Evolutionary conservation across 2,888 invertebrate species (phyloP).

Genomic region (Hymenopus coronatus): DNA sequence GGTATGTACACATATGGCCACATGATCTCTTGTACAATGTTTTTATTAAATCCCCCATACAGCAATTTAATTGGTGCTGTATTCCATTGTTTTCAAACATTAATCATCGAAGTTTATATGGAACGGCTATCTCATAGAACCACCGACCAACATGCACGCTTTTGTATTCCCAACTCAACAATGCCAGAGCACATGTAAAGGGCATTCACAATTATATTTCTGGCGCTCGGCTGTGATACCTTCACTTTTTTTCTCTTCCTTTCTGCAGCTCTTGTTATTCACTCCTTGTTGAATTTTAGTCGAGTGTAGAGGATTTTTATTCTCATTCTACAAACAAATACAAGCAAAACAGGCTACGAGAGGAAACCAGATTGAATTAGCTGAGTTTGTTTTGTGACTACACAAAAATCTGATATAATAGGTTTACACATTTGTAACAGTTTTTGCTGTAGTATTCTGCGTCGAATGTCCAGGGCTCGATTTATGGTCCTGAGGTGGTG

Average conservation of each 20-base stretch:
- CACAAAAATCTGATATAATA: too few species aligned
- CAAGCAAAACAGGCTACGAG: too few species aligned
- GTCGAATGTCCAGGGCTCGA: too few species aligned
- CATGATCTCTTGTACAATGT: background rate
- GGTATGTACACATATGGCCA: background rate
- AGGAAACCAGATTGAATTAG: too few species aligned
- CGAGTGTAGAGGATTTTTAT: too few species aligned
- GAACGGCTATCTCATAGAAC: background rate
- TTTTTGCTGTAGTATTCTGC: too few species aligned
- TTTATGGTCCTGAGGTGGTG: too few species aligned
- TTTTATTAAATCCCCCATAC: background rate
- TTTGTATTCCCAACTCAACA: background rate
- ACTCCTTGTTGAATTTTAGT: too few species aligned
- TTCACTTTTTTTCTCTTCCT: background rate
- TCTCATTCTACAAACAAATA: too few species aligned
- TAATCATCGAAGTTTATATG: background rate
- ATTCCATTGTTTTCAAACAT: background rate
- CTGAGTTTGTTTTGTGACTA: too few species aligned
- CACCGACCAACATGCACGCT: background rate
- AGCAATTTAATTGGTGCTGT: background rate
- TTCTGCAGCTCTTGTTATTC: background rate
- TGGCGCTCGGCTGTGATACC: background rate
- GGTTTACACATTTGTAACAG: too few species aligned
- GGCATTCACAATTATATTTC: background rate
- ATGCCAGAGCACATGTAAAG: background rate